Evolutionary conservation across 1,140 invertebrate species (phyloP), one percentile per base, ranked within the genome.

Genomic region (Coelopa frigida): DNA sequence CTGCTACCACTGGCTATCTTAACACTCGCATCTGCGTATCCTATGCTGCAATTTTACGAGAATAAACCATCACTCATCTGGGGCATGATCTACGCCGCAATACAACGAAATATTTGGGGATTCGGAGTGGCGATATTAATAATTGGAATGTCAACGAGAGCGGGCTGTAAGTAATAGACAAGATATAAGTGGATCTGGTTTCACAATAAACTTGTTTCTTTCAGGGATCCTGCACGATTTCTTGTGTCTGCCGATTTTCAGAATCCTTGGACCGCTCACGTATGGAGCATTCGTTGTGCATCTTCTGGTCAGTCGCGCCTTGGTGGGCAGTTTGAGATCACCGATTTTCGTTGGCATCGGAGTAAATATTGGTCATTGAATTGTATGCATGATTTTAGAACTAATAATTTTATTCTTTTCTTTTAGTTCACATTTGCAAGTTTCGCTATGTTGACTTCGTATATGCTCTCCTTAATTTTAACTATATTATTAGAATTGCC

Each of bases 401-500:
- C n/a, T n/a, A n/a, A n/a, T n/a, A n/a, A n/a, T n/a, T n/a, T n/a
- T n/a, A 15, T 17, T 20, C 5, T 32, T 3, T 39, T 39, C 10
- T 23, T 7, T 43, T 48, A 67, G 63, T 63, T 66, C 22, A 47
- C 58, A 5, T 66, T 59, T 17, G 57, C 66, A 27, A 56, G 66
- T n/a, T 63, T 59, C 33, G 61, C 61, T 12, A 11, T 56, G 29
- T 54, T 56, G 20, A 44, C 54, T 17, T 64, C 64, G n/a, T 67
- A 67, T 46, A 33, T 67, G 26, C 48, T 56, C 33, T 67, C 64
- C 14, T 48, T 67, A 14, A 21, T 67, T 6, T 33, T 67, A 42
- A 33, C 75, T 56, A 35, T 75, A 66, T 47, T 75, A 61, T 12
- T 67, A 49, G 27, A 63, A 51, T 8, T 63, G 44, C 37, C 68